Evolutionary conservation across 2,797 vertebrate species (phyloP), one percentile per base, ranked within the genome.

Genomic region (Aeoliscus strigatus): DNA sequence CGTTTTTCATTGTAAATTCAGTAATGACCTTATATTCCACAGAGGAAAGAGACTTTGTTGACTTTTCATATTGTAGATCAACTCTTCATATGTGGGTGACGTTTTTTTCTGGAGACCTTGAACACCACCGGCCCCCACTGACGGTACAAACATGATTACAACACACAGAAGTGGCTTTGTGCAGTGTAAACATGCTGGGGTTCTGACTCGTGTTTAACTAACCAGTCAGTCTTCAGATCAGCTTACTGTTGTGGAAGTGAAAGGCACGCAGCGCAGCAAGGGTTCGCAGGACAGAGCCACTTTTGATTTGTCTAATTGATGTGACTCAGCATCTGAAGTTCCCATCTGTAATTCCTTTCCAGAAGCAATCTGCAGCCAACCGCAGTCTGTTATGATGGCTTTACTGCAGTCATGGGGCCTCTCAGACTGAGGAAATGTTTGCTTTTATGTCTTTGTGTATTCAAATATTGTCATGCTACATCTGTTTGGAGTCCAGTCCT

Each of bases 281-380:
- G 31, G 33, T 57, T 29, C 46, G 1, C 30, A 63, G 43, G 40
- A 84, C 80, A 85, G 72, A 75, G 60, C 10, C 17, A 8, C 59
- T 61, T 47, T 70, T 86, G 80, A 80, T 55, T 52, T 67, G 72
- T 57, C 30, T 72, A 82, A 81, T 62, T 75, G 53, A 70, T 64
- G 59, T 50, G 65, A 79, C 67, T 62, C 58, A 64, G 65, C 54
- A 56, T 47, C 56, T 3, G 26, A 36, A 55, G 42, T 70, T 75
- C 49, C 65, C 63, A 52, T 69, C 59, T 39, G 42, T 68, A 53
- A n/a, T 53, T 39, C 42, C 34, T 68, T 48, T 72, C 60, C 58
- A 51, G 43, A 16, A 78, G 64, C 63, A 39, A 73, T 67, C 37
- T 51, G 46, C 27, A 63, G 39, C 58, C 33, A 45, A 41, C 37